Evolutionary conservation across 1,140 invertebrate genomes (phyloP).

Genomic region (Lithobius niger): DNA sequence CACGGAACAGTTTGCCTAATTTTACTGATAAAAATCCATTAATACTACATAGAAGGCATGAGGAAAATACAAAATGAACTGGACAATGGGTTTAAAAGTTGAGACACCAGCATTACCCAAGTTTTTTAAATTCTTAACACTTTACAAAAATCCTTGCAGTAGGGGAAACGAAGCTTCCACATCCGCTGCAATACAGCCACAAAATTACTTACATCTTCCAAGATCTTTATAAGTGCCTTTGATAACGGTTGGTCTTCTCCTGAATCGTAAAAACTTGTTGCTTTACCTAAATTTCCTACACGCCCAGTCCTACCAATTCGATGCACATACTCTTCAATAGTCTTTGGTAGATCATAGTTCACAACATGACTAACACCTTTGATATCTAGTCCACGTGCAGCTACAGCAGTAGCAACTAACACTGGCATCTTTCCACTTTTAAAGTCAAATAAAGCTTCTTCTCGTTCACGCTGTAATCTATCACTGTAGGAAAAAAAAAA

Average conservation of each 20-base stretch:
- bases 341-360: conserved; percentile 79
- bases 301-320: conserved; percentile 87
- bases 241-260: conserved; percentile 45
- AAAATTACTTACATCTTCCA: conserved; percentile 36
- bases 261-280: conserved; percentile 72
- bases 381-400: conserved; percentile 76
- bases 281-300: conserved; percentile 77
- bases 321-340: conserved; percentile 88
- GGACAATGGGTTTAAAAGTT: too few species aligned
- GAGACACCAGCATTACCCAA: too few species aligned
- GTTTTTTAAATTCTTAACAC: too few species aligned
- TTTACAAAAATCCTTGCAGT: neutral
- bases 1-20: too few species aligned
- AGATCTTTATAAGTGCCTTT: conserved; percentile 50
- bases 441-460: conserved; percentile 74
- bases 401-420: conserved; percentile 85
- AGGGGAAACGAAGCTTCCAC: neutral
- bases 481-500: conserved; percentile 37
- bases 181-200: neutral
- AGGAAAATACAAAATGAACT: too few species aligned
- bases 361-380: conserved; percentile 72
- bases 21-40: too few species aligned
- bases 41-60: too few species aligned
- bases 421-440: conserved; percentile 54
- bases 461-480: conserved; percentile 71